Base-by-base conservation (phyloP, 1,140 invertebrate genomes). In the Bombus haemorrhoidalis region DNA sequence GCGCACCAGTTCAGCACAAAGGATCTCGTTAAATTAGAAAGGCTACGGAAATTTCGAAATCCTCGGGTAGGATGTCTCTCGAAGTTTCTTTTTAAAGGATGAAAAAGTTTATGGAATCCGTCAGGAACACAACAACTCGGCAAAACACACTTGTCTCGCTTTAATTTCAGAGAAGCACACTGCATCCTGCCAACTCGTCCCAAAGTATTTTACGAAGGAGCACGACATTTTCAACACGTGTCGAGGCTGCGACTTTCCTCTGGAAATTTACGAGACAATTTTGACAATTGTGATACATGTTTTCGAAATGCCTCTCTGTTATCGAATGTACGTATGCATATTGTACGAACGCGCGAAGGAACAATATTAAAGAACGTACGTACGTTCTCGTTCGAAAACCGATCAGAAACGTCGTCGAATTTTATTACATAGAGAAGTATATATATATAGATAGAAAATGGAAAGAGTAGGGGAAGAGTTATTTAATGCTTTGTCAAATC, bases 21-120 rank as follows among this genome's bases (percentile, higher is more conserved):
- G 77, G 64, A 72, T 85, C 41, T 64, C 57, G 57, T 85, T 85
- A 80, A 85, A 73, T 85, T 80, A 79, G 53, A 53, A 53, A 79
- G 66, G 25, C 66, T 39, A 13, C 39, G 25, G 41, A 64, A 85
- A 80, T 85, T 85, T 73, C 57, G 68, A 34, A 64, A 72, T 64
- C 10, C 77, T 41, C 32, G 32, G 32, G 18, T 6, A 10, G 3
- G 22, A 6, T 62, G 5, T 41, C 32, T 32, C 28, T 53, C 62
- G 57, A 69, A 80, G 69, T 80, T 68, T 64, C 75, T 72, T 73
- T 53, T 57, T 18, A 72, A 32, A 28, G 68, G 28, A 80, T 12
- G 53, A 73, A 64, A 80, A 85, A 80, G 68, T 71, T 80, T 41
- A n/a, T 12, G 6, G 76, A 39, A 41, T 57, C 28, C 22, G 32